phyloP scores from a whole-genome alignment of 2,797 vertebrate genomes.

The Threskiornis aethiopicus region DNA sequence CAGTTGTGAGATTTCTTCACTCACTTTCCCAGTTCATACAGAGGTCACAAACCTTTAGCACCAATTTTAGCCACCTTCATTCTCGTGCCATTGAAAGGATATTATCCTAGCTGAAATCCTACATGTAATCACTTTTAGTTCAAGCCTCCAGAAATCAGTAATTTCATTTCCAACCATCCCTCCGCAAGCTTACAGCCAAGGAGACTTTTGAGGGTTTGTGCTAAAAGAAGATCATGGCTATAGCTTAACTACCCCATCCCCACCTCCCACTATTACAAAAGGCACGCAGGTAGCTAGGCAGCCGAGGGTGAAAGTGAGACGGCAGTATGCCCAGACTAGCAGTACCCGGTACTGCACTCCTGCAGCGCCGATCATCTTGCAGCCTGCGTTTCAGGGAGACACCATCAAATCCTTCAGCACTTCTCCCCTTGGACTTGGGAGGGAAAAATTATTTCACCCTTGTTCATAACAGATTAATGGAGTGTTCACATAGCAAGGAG shows the following conservation, averaged over 20 bases:
- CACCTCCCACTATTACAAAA: neutral
- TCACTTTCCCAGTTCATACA: neutral
- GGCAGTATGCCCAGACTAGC: too few species aligned
- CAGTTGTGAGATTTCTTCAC: neutral
- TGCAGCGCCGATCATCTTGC: neutral
- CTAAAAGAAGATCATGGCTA: neutral
- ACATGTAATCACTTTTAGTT: neutral
- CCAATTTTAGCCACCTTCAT: neutral
- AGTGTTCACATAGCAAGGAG: fast-evolving
- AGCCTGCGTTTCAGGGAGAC: neutral
- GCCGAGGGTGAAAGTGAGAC: neutral
- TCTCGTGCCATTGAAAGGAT: neutral
- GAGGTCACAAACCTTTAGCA: neutral
- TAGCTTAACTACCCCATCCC: neutral
- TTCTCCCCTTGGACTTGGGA: neutral
- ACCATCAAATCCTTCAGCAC: neutral
- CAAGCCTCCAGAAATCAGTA: neutral
- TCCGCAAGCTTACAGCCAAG: neutral
- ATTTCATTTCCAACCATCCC: neutral
- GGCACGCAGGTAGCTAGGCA: too few species aligned
- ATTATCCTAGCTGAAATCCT: neutral
- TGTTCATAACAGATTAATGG: neutral
- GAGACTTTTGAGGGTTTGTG: neutral
- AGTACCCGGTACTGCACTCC: neutral
- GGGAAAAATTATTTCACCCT: neutral